phyloP scores from a whole-genome alignment of 2,797 vertebrate genomes.

The Streptopelia turtur region DNA sequence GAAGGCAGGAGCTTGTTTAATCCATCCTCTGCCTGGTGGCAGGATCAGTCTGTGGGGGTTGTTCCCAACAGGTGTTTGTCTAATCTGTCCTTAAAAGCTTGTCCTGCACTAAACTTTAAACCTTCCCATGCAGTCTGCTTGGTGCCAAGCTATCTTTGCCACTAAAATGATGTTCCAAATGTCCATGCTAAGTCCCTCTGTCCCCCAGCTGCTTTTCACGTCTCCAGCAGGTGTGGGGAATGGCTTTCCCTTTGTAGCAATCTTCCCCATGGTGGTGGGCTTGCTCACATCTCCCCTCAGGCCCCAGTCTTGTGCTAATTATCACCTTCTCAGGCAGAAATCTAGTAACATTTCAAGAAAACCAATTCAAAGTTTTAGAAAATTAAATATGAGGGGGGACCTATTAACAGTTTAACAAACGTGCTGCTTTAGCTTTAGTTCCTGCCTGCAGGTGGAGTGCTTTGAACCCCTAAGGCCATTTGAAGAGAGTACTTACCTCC shows the following conservation, averaged over 20 bases:
- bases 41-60: neutral
- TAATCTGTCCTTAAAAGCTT: neutral
- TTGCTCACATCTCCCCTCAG: neutral
- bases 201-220: neutral
- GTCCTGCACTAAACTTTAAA: neutral
- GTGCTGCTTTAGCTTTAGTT: neutral
- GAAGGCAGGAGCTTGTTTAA: neutral
- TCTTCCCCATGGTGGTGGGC: neutral
- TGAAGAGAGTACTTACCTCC: neutral
- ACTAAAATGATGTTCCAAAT: neutral
- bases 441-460: neutral
- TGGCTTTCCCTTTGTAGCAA: neutral
- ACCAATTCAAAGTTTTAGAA: neutral
- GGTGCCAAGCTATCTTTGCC: neutral
- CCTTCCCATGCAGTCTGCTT: neutral
- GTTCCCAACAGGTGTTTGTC: neutral
- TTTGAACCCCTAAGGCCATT: neutral
- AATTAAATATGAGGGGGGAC: neutral
- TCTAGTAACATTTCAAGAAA: neutral
- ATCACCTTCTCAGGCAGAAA: neutral
- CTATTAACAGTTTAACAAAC: neutral
- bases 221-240: neutral
- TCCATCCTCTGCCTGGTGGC: neutral
- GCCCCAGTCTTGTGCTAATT: neutral
- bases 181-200: rapidly evolving